Evolutionary conservation across 1,140 invertebrate species (phyloP), one percentile per base, ranked within the genome.

Genomic region (Apis florea): DNA sequence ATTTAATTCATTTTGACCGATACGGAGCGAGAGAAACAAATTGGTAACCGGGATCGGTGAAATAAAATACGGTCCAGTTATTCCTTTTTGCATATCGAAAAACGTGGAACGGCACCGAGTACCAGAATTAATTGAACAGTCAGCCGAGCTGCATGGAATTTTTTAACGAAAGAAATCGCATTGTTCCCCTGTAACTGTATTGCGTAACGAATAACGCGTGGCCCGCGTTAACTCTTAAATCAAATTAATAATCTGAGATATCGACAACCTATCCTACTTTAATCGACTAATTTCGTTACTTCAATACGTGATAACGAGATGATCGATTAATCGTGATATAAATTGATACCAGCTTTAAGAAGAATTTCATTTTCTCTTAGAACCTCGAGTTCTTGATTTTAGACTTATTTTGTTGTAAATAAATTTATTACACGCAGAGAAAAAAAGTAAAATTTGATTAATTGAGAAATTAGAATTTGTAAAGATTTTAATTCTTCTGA

Each of bases 81-180:
- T 64, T 12, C 21, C 21, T 64, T 47, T 40, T 24, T 17, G 26
- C 26, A 40, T 6, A 21, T 53, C 21, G 77, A 15, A 3, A 10
- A 47, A 54, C 49, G 40, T 26, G 59, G 51, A 53, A 51, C 11
- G 17, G 19, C 11, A 31, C 24, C 21, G 69, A 17, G 31, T 49
- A 47, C 40, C 11, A 69, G 10, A 72, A 79, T 73, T 79, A 79
- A 79, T 73, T 49, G 69, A 73, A 73, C 53, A 47, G 49, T n/a
- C 67, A 19, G 5, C 67, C 24, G 56, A 11, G 58, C 11, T 40
- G 15, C 17, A 17, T 51, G 24, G 40, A 40, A 66, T 67, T 77
- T 24, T n/a, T 53, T 17, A 17, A 4, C 31, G 17, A 40, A 26
- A 24, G 31, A 58, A 47, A 77, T 68, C 26, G 24, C 13, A 15